Conservation (phyloP, 2,797 vertebrate genomes). For the Holocentrus rufus region DNA sequence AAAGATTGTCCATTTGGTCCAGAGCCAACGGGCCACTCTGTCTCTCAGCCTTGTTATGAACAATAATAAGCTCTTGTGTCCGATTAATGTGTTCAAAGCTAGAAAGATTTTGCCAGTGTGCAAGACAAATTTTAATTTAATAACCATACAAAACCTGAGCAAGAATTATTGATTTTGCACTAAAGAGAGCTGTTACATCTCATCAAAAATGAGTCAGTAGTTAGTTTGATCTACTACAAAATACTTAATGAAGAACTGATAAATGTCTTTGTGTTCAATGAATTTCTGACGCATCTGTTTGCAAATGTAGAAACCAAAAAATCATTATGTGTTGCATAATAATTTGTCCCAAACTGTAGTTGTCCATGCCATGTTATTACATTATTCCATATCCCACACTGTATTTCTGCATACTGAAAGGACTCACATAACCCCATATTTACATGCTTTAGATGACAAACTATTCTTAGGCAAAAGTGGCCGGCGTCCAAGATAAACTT, state of each 20-base stretch:
- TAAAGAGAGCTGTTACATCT: constrained; percentile 4
- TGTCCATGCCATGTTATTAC: constrained; percentile 5
- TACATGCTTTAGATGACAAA: constrained; percentile 23
- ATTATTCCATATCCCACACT: neutral
- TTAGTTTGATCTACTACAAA: neutral
- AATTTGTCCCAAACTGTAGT: too few relatives aligned
- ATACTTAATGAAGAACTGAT: neutral
- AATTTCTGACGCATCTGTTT: neutral
- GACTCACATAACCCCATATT: neutral
- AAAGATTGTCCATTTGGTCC: constrained; percentile 77
- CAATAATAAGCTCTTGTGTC: constrained; percentile 59
- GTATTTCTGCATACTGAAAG: too few relatives aligned
- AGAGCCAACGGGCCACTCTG: constrained; percentile 73
- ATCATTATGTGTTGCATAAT: neutral
- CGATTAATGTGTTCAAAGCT: constrained; percentile 57
- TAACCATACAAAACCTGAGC: constrained; percentile 31
- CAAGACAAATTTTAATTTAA: constrained; percentile 21
- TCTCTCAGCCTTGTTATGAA: constrained; percentile 60
- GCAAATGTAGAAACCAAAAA: neutral
- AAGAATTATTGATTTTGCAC: constrained; percentile 36
- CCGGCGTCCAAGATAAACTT: constrained; percentile 30
- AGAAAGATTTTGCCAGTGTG: constrained; percentile 14
- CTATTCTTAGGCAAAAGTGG: constrained; percentile 7
- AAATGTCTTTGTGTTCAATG: neutral
- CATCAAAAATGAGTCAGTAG: neutral